Evolutionary conservation across 2,797 vertebrate species (phyloP).

Genomic region (Denticeps clupeoides): DNA sequence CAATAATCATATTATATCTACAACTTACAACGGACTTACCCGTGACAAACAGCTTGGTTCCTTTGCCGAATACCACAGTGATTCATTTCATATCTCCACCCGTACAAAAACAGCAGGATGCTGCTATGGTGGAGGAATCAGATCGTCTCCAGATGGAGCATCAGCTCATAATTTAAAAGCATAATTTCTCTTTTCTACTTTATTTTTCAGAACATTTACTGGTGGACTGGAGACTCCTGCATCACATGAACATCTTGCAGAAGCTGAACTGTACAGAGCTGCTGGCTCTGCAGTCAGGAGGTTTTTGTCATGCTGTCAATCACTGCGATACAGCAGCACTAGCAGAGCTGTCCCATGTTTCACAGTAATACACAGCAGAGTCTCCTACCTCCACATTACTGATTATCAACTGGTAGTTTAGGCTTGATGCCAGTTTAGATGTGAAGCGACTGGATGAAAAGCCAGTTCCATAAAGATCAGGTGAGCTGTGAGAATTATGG

Average conservation of each 20-base stretch:
- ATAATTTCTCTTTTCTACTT: too few species aligned
- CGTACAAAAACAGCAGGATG: too few species aligned
- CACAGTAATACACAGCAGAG: slow-evolving; percentile 15
- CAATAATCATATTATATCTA: too few species aligned
- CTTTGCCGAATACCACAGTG: slow-evolving; percentile 55
- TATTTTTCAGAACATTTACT: too few species aligned
- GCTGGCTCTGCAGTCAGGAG: neutral
- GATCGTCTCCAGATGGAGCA: too few species aligned
- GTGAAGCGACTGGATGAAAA: slow-evolving; percentile 4
- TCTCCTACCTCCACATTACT: neutral
- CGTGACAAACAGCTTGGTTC: slow-evolving; percentile 41
- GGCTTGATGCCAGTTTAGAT: neutral
- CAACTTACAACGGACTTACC: slow-evolving; percentile 30
- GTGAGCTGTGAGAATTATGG: neutral
- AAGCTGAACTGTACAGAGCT: neutral
- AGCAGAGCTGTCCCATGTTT: neutral
- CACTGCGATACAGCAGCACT: neutral
- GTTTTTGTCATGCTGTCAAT: slow-evolving; percentile 8
- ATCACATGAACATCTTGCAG: too few species aligned
- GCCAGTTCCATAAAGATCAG: slow-evolving; percentile 1
- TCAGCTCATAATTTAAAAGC: too few species aligned
- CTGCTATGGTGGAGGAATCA: too few species aligned
- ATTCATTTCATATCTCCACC: slow-evolving; percentile 34
- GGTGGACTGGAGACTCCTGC: too few species aligned
- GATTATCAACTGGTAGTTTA: slow-evolving; percentile 3